Conservation (phyloP, 2,113 vertebrate genomes). For the Aptenodytes forsteri region DNA sequence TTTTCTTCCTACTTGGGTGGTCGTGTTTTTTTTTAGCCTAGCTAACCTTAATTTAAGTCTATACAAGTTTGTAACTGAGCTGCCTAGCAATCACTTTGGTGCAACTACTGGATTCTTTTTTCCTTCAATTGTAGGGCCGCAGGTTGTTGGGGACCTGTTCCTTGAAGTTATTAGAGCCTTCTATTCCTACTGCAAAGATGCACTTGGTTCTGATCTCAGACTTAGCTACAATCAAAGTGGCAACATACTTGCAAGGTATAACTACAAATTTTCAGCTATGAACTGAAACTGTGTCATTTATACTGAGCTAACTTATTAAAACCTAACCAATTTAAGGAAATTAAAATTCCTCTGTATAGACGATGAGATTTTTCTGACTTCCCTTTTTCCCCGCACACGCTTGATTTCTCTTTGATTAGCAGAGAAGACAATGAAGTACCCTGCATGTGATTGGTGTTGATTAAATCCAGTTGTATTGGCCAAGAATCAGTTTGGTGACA, state of each 20-base stretch:
- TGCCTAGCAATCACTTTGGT: neutral
- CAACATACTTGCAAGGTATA: conserved; percentile 83
- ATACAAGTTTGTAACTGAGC: neutral
- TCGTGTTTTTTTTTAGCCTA: neutral
- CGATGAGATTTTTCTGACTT: neutral
- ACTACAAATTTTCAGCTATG: neutral
- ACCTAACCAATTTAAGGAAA: neutral
- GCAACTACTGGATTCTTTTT: neutral
- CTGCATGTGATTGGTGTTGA: neutral
- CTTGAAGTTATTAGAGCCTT: conserved; percentile 94
- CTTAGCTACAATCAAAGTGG: conserved; percentile 83
- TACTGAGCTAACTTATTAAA: neutral
- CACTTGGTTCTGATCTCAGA: conserved; percentile 81
- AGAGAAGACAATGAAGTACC: neutral
- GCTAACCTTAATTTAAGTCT: neutral
- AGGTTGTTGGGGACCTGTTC: conserved; percentile 85
- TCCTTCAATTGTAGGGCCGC: conserved; percentile 79
- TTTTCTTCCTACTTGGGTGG: neutral
- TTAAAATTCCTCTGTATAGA: neutral
- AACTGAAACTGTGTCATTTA: neutral
- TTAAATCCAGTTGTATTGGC: neutral
- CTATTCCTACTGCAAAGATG: conserved; percentile 86
- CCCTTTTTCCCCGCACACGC: neutral
- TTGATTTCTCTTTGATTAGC: neutral
- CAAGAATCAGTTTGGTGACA: neutral